phyloP scores from a whole-genome alignment of 2,797 vertebrate species.

The Phrynocephalus forsythii region DNA sequence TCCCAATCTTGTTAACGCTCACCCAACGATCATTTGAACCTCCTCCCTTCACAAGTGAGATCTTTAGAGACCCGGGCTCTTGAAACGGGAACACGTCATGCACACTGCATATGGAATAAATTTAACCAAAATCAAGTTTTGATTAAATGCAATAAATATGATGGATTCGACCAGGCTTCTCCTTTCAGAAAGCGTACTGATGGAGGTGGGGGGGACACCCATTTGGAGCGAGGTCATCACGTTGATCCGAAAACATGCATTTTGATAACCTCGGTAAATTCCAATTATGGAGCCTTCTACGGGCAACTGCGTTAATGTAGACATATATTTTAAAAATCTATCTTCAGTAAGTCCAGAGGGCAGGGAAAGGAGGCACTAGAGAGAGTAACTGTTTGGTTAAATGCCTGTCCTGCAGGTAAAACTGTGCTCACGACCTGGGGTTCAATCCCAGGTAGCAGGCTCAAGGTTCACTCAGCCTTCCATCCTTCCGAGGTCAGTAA shows the following conservation, averaged over 20 bases:
- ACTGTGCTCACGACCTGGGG: too few species aligned
- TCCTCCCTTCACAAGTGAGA: rapidly evolving
- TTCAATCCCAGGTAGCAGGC: too few species aligned
- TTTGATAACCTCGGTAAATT: constrained; percentile 70
- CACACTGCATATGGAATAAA: constrained; percentile 62
- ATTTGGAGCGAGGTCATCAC: constrained; percentile 67
- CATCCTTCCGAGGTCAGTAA: too few species aligned
- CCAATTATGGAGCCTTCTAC: constrained; percentile 39
- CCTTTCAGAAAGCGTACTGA: constrained; percentile 35
- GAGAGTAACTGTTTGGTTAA: constrained; percentile 50
- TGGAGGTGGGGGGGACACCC: constrained; percentile 43
- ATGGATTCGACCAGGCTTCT: constrained; percentile 68
- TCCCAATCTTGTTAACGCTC: neutral
- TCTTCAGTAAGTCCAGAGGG: constrained; percentile 26
- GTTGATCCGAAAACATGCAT: constrained; percentile 66
- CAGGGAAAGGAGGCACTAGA: neutral
- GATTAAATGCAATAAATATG: constrained; percentile 74
- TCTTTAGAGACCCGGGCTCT: neutral
- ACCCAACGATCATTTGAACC: constrained; percentile 8
- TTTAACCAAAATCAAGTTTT: constrained; percentile 69
- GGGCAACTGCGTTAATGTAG: constrained; percentile 60
- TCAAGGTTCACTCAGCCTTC: too few species aligned
- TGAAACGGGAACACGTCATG: constrained; percentile 40
- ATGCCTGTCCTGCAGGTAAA: too few species aligned
- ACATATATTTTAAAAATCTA: constrained; percentile 63